Conservation (phyloP, 1,140 invertebrate genomes). For the Ceratina japonica region DNA sequence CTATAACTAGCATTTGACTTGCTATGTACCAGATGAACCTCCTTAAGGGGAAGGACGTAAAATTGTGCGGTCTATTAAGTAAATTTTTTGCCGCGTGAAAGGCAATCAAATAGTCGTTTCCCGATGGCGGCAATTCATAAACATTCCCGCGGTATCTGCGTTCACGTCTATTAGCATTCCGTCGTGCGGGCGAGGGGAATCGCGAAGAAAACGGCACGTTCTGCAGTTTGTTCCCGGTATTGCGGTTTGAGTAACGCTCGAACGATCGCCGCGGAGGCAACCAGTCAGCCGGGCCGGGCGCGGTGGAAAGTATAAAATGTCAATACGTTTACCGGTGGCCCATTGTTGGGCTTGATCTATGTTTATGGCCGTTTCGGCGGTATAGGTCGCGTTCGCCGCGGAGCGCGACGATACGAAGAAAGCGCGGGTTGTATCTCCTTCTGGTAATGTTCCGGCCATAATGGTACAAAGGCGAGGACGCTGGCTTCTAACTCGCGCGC, state of each 20-base stretch:
- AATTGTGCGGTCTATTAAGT: background rate
- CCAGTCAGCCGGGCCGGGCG: slow-evolving; percentile 43
- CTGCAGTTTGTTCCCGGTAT: slow-evolving; percentile 66
- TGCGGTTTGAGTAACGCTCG: slow-evolving; percentile 70
- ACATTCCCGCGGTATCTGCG: slow-evolving; percentile 57
- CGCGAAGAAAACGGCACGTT: slow-evolving; percentile 62
- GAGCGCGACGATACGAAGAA: slow-evolving; percentile 24
- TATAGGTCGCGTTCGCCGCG: slow-evolving; percentile 33
- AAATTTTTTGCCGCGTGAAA: background rate
- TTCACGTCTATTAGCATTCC: slow-evolving; percentile 71
- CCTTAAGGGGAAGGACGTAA: background rate
- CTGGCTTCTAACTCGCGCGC: slow-evolving; percentile 26
- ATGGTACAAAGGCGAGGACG: slow-evolving; percentile 53
- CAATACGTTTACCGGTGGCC: slow-evolving; percentile 71
- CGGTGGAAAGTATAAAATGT: slow-evolving; percentile 68
- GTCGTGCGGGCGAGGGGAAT: slow-evolving; percentile 68
- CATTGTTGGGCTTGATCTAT: slow-evolving; percentile 73
- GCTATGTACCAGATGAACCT: no score
- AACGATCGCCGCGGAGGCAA: slow-evolving; percentile 48
- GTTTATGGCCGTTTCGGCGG: slow-evolving; percentile 62
- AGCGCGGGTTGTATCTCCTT: slow-evolving; percentile 57
- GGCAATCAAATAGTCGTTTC: slow-evolving; percentile 34
- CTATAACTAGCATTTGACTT: no score
- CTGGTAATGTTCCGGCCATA: slow-evolving; percentile 58
- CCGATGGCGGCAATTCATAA: slow-evolving; percentile 34